Base-by-base conservation (phyloP, 2,797 vertebrate genomes). In the Poecilia velifera region DNA sequence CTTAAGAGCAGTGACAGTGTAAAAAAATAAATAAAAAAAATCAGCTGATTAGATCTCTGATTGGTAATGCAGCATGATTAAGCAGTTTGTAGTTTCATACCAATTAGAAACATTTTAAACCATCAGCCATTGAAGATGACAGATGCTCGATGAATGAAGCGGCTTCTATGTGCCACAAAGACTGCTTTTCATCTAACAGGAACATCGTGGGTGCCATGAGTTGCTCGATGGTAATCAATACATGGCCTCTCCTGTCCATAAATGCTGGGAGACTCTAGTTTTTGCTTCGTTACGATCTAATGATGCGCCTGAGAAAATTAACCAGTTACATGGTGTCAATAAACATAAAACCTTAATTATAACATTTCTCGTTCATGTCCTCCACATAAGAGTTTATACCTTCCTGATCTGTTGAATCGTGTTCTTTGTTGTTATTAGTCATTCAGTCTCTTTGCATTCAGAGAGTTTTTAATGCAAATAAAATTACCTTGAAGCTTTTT, bases 141-240 rank as follows among this genome's bases (percentile, higher is more conserved):
- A 87, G 84, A 92, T 90, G 87, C 78, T 87, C 34, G 0, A 31
- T 86, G 83, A 87, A 88, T 87, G 73, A 86, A 77, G 79, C 77
- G 8, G 46, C 74, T 82, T 68, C 85, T 78, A 55, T 55, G n/a
- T 70, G 74, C 77, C 51, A 18, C 46, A 16, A 53, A 72, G 22
- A 73, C 86, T 71, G 75, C 77, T 80, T 86, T 87, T 86, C 57
- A 89, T 87, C 76, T 79, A 20, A 43, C 31, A 3, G 47, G 75
- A 76, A 77, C 75, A 72, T 76, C 22, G 75, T 78, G 74, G 62
- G 72, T 77, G 79, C 72, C 74, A 84, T 81, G 88, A 84, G 87
- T 84, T 64, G 5, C 70, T 79, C 82, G 66, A 39, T 59, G 68
- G 72, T 83, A 83, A 92, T 95, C 90, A 88, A 91, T 92, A 85